Base-by-base conservation (phyloP, 2,888 invertebrate genomes). In the Digitonthophagus gazella region DNA sequence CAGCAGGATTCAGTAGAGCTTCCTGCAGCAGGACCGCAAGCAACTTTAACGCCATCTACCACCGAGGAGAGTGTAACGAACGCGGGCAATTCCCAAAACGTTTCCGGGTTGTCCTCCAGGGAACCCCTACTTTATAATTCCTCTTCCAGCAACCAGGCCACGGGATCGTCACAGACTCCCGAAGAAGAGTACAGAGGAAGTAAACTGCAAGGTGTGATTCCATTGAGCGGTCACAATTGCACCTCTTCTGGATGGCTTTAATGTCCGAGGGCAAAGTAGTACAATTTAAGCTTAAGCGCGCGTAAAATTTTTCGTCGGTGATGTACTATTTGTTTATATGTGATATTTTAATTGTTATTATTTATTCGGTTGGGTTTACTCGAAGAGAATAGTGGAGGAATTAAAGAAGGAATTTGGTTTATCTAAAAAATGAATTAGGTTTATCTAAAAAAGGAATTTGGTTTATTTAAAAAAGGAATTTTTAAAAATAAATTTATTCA, bases 181-280 rank as follows among this genome's bases (percentile, higher is more conserved):
- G 83, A 83, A 70, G 83, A 83, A 5, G 83, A 83, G 67, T 81
- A 78, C 69, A 86, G 85, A 75, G 19, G 19, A n/a, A 80, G 82
- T 67, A 88, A 89, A 79, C 84, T 91, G 76, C 89, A 91, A 14
- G 91, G 91, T 73, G 89, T 92, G 72, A 91, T 91, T 79, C 91
- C 91, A 75, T 86, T 91, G 76, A 89, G 90, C 82, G 91, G 91
- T 0, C 91, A 91, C 83, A 90, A 89, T 81, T 87, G 88, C 78
- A 88, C 90, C 72, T 44, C 28, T 8, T 85, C 89, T 65, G 91
- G 91, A 74, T 91, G 91, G 91, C 88, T 83, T 74, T 82, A 82
- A 74, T 72, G 69, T 67, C 8, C 28, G 28, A 44, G 11, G 28
- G 28, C 28, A 11, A 44, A 44, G 44, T 67, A 67, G 64, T 22